These are phyloP conservation scores for Parotocinclus haroldoi DNA, from an alignment of 2,797 vertebrate species.

Conservation along the genomic window DNA sequence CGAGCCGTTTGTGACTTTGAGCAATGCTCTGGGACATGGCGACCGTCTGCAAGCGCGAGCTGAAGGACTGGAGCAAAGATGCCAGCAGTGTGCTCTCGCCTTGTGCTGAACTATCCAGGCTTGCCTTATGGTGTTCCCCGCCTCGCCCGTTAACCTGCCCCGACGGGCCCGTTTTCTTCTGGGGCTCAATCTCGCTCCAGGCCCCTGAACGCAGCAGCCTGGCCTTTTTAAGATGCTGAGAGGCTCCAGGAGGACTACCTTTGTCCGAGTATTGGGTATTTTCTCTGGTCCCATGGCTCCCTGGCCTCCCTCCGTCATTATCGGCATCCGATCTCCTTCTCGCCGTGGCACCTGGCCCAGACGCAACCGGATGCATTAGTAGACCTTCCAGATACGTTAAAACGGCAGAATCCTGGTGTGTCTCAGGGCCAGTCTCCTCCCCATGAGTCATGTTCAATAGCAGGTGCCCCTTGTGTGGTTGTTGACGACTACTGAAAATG, in stretches of 20 bases:
- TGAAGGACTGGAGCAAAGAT: conserved; percentile 97
- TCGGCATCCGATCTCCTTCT: conserved; percentile 84
- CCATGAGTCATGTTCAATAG: conserved; percentile 99
- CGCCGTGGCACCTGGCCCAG: conserved; percentile 87
- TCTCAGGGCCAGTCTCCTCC: conserved; percentile 99
- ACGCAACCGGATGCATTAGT: conserved; percentile 99
- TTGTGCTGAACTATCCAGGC: conserved; percentile 84
- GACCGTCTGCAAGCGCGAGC: conserved; percentile 93
- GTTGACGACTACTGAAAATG: conserved; percentile 68
- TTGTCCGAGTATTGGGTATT: conserved; percentile 78
- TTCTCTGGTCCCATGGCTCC: conserved; percentile 78
- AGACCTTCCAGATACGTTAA: conserved; percentile 99
- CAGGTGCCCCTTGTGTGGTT: conserved; percentile 74
- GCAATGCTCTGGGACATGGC: conserved; percentile 91
- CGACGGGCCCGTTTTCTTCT: conserved; percentile 78
- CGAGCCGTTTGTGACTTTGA: conserved; percentile 79
- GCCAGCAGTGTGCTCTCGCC: conserved; percentile 96
- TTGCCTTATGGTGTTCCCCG: conserved; percentile 80
- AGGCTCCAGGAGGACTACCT: conserved; percentile 77
- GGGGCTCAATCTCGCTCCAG: conserved; percentile 85
- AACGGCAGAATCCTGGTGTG: conserved; percentile 99
- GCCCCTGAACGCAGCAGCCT: conserved; percentile 88
- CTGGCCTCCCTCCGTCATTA: conserved; percentile 82
- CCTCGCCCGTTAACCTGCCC: conserved; percentile 86
- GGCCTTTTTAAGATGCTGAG: conserved; percentile 95